A percentile compares a stretch with the other conserved stretches of the same genome.
Evolutionary conservation across 2,113 vertebrate genomes (phyloP).

Genomic region (Atractosteus spatula): DNA sequence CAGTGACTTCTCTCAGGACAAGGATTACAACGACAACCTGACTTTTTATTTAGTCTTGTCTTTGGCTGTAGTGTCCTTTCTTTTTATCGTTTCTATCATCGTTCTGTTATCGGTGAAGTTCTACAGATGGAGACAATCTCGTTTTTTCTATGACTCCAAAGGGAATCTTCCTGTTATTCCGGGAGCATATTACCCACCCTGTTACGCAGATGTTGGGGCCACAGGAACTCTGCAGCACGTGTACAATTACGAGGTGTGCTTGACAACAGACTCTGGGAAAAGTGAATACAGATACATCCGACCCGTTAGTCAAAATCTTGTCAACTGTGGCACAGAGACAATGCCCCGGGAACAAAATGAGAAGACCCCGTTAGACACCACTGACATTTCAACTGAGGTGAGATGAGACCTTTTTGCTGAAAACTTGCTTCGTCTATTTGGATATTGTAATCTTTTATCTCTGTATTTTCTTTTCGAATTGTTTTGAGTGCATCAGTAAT

Average conservation of each 20-base stretch:
- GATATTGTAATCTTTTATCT: too few relatives aligned
- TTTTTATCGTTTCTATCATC: constrained; percentile 37
- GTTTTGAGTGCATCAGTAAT: too few relatives aligned
- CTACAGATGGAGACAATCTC: constrained; percentile 38
- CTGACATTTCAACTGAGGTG: constrained; percentile 12
- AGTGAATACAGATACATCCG: constrained; percentile 33
- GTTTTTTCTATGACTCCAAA: constrained; percentile 28
- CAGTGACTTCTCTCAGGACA: constrained; percentile 31
- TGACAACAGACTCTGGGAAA: constrained; percentile 37
- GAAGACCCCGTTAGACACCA: neutral
- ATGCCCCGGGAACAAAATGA: constrained; percentile 10
- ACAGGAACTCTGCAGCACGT: constrained; percentile 40
- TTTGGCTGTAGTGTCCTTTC: constrained; percentile 33
- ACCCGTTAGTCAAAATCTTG: constrained; percentile 28
- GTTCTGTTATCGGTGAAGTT: constrained; percentile 41
- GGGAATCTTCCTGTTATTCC: constrained; percentile 40
- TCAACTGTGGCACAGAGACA: constrained; percentile 33
- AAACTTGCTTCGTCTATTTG: too few relatives aligned
- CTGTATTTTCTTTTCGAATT: too few relatives aligned
- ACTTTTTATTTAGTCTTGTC: constrained; percentile 40
- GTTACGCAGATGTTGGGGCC: constrained; percentile 38
- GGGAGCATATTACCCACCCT: constrained; percentile 32
- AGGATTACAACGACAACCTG: constrained; percentile 25
- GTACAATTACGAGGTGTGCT: constrained; percentile 38
- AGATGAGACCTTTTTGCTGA: neutral